Percentiles rank a stretch among this genome's conserved stretches.
These are phyloP conservation scores for Mallotus villosus DNA, from an alignment of 2,797 vertebrate species.

Conservation along the genomic window DNA sequence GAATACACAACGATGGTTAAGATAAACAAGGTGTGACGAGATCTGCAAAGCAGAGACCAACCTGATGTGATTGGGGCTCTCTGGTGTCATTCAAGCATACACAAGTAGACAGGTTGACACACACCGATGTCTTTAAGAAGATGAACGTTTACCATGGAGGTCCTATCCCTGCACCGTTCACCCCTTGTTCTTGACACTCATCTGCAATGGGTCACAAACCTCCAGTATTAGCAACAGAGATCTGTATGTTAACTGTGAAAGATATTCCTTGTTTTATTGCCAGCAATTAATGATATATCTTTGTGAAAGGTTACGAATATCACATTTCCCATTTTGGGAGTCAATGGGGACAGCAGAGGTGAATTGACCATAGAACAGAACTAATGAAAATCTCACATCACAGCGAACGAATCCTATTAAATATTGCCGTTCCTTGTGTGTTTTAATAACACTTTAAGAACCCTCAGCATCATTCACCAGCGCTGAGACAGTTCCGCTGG, in stretches of 20 bases:
- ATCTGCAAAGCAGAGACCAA: constrained; percentile 9
- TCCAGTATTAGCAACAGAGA: constrained; percentile 10
- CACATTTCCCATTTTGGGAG: constrained; percentile 4
- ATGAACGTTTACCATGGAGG: constrained; percentile 20
- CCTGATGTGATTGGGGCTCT: constrained; percentile 10
- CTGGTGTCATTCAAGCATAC: constrained; percentile 17
- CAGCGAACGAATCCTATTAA: constrained; percentile 15
- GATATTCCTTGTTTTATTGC: neutral
- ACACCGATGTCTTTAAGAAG: constrained; percentile 21
- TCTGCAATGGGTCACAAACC: constrained; percentile 10
- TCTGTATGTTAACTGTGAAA: constrained; percentile 7
- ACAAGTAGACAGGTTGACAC: constrained; percentile 14
- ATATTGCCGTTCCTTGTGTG: constrained; percentile 25
- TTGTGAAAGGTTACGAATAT: constrained; percentile 5
- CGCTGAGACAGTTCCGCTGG: constrained; percentile 5
- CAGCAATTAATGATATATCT: constrained; percentile 14
- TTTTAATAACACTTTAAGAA: constrained; percentile 28
- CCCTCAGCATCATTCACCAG: constrained; percentile 16
- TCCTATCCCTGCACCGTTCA: constrained; percentile 11
- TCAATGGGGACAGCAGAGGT: neutral
- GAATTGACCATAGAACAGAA: neutral
- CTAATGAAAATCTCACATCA: constrained; percentile 21
- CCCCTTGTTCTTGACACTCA: constrained; percentile 15
- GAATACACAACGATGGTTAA: constrained; percentile 28
- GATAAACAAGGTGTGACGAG: constrained; percentile 32